Conservation (phyloP, 2,888 invertebrate species). For the Drosophila austrosaltans region DNA sequence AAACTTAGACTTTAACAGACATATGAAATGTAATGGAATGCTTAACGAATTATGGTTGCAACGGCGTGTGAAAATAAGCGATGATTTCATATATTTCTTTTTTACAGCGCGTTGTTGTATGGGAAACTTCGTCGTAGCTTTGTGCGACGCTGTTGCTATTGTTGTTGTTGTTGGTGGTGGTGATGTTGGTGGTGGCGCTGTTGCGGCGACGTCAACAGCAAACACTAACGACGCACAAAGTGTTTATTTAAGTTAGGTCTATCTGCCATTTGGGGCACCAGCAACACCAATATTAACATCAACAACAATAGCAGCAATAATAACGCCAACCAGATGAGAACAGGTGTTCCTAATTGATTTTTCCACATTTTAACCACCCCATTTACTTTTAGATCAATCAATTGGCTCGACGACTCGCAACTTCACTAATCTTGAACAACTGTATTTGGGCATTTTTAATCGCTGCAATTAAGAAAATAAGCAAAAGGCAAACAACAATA, state of each 20-base stretch:
- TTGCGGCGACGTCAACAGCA: slow-evolving; percentile 52
- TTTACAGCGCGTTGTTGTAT: slow-evolving; percentile 74
- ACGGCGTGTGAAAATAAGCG: slow-evolving; percentile 58
- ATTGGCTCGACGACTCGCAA: slow-evolving; percentile 11
- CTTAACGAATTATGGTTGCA: slow-evolving; percentile 2
- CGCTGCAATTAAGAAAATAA: slow-evolving; percentile 38
- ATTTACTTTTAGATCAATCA: slow-evolving; percentile 31
- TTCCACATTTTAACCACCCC: slow-evolving; percentile 45
- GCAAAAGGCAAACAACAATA: neutral
- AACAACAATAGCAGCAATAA: slow-evolving; percentile 51
- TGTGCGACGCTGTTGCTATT: slow-evolving; percentile 45
- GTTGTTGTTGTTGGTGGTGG: slow-evolving; percentile 56
- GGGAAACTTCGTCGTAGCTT: slow-evolving; percentile 72
- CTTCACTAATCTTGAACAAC: slow-evolving; percentile 45
- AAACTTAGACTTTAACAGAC: neutral
- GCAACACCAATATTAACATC: slow-evolving; percentile 37
- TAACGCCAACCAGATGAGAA: slow-evolving; percentile 55
- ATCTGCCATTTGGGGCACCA: slow-evolving; percentile 49
- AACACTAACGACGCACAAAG: slow-evolving; percentile 52
- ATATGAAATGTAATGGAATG: slow-evolving; percentile 14
- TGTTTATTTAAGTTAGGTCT: slow-evolving; percentile 58
- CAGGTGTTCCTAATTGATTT: slow-evolving; percentile 81
- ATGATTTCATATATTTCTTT: slow-evolving; percentile 82
- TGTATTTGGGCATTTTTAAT: slow-evolving; percentile 68
- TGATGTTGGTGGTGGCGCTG: slow-evolving; percentile 39